A percentile compares a stretch with the other conserved stretches of the same genome.
phyloP scores from a whole-genome alignment of 2,888 invertebrate genomes.

The Apeira syringaria region DNA sequence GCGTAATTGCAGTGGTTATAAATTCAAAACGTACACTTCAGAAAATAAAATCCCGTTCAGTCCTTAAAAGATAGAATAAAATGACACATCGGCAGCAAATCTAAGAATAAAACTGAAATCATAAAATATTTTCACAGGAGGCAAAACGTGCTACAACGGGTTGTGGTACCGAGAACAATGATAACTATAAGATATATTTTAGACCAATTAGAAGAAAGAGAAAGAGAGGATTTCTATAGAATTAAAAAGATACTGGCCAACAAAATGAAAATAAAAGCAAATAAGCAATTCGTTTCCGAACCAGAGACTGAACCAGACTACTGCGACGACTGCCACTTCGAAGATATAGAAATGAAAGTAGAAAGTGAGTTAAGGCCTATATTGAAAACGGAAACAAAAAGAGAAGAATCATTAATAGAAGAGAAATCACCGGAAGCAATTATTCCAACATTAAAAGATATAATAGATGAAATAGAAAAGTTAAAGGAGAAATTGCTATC shows the following conservation, averaged over 20 bases:
- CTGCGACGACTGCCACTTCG: too few species aligned
- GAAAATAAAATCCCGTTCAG: constrained; percentile 35
- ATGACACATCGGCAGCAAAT: constrained; percentile 34
- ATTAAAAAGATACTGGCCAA: constrained; percentile 39
- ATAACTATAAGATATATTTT: constrained; percentile 41
- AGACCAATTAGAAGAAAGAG: constrained; percentile 42
- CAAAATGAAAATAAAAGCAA: constrained; percentile 31
- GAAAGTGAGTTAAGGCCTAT: too few species aligned
- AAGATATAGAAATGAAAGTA: too few species aligned
- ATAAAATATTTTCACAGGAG: constrained; percentile 42
- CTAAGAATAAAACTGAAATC: neutral
- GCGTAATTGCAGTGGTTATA: too few species aligned
- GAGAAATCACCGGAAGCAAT: neutral
- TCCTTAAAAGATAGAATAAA: constrained; percentile 36
- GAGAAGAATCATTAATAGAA: neutral
- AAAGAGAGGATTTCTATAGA: constrained; percentile 44
- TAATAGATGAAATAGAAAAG: too few species aligned
- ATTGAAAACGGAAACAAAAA: too few species aligned
- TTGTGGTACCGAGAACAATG: constrained; percentile 44
- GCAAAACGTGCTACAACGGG: constrained; percentile 44
- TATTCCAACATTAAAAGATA: too few species aligned
- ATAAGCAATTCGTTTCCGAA: too few species aligned
- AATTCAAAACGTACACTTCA: neutral
- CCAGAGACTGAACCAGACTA: too few species aligned
- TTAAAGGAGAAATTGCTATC: too few species aligned